phyloP scores from a whole-genome alignment of 1,140 invertebrate genomes.

The Cryptotermes secundus region DNA sequence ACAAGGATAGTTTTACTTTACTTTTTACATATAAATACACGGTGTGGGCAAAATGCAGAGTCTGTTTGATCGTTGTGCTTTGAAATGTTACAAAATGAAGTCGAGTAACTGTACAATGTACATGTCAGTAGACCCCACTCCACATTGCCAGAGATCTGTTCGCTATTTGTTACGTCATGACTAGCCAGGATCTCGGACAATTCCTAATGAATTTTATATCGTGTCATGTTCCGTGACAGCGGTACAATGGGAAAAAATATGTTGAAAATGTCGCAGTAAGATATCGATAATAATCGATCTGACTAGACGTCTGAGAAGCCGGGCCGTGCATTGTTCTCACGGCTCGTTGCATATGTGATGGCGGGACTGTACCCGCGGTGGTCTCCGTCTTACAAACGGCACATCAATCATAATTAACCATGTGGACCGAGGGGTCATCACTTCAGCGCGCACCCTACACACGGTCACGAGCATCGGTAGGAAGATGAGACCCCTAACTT shows the following conservation, averaged over 20 bases:
- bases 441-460: neutral
- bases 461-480: too few species aligned
- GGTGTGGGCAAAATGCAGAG: too few species aligned
- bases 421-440: neutral
- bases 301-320: neutral
- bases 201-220: neutral
- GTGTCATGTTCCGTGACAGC: neutral
- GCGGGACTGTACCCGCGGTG: neutral
- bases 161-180: neutral
- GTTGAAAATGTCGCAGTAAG: constrained; percentile 9
- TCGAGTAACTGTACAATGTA: too few species aligned
- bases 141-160: neutral
- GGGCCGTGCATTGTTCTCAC: neutral
- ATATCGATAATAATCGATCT: constrained; percentile 4
- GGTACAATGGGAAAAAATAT: constrained; percentile 4
- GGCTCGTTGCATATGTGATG: neutral
- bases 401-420: constrained; percentile 6
- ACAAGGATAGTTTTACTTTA: too few species aligned
- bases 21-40: too few species aligned
- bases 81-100: too few species aligned
- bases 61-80: too few species aligned
- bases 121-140: too few species aligned
- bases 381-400: neutral
- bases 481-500: too few species aligned
- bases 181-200: neutral